Evolutionary conservation across 2,113 vertebrate genomes (phyloP).

Genomic region (Cyphomyrus discorhynchus): DNA sequence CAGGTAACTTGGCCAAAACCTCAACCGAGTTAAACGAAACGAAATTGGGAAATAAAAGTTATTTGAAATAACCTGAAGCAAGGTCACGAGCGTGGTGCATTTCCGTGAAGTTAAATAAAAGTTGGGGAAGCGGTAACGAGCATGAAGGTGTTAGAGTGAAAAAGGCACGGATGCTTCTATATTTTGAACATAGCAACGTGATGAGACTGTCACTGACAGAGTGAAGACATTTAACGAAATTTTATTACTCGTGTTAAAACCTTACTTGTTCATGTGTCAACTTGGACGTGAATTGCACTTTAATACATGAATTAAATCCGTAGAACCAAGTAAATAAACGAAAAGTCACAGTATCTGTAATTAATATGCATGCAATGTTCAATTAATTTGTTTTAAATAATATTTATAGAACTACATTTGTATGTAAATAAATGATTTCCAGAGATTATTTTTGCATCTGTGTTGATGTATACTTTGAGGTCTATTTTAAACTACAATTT

Average conservation of each 20-base stretch:
- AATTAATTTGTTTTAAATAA: not conserved
- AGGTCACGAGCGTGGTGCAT: not conserved
- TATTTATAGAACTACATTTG: not conserved
- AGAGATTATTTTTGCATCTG: not conserved
- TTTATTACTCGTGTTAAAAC: not conserved
- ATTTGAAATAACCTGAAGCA: not conserved
- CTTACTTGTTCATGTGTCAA: not conserved
- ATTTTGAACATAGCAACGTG: not conserved
- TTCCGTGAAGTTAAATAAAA: not conserved
- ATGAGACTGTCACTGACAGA: not conserved
- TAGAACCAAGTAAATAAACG: not conserved
- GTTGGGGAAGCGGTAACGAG: not conserved
- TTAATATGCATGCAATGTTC: not conserved
- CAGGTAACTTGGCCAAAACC: not conserved
- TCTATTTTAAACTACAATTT: not conserved
- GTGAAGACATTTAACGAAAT: not conserved
- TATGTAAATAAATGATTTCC: not conserved
- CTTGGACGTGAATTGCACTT: not conserved
- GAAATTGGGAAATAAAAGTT: not conserved
- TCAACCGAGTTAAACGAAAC: not conserved
- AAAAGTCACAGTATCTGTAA: not conserved
- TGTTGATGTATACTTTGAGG: not conserved
- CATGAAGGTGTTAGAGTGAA: not conserved
- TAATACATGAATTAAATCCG: not conserved
- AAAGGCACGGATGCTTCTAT: not conserved